These are phyloP conservation scores for Incurvaria masculella DNA, from an alignment of 2,888 invertebrate species.

Conservation along the genomic window DNA sequence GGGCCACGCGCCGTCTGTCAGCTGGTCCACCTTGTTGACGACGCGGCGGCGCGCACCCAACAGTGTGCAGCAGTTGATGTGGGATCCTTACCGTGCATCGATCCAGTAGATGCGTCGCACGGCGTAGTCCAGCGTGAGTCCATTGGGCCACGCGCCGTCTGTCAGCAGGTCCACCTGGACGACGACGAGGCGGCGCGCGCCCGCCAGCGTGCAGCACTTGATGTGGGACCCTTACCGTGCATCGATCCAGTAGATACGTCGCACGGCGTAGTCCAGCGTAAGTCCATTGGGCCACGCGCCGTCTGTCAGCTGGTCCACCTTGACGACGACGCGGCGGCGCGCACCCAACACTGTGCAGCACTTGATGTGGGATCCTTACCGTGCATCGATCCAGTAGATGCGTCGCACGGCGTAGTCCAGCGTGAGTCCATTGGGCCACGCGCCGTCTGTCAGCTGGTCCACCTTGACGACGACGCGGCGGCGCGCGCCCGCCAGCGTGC, in stretches of 20 bases:
- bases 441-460: slow-evolving; percentile 57
- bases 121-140: slow-evolving; percentile 74
- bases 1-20: slow-evolving; percentile 73
- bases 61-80: slow-evolving; percentile 80
- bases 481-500: slow-evolving; percentile 72
- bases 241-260: slow-evolving; percentile 81
- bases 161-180: slow-evolving; percentile 54
- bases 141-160: slow-evolving; percentile 81
- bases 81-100: slow-evolving; percentile 66
- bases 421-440: slow-evolving; percentile 84
- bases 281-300: slow-evolving; percentile 87
- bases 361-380: slow-evolving; percentile 67
- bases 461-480: slow-evolving; percentile 60
- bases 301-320: slow-evolving; percentile 50
- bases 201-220: slow-evolving; percentile 79
- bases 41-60: slow-evolving; percentile 64
- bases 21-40: slow-evolving; percentile 57
- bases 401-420: slow-evolving; percentile 70
- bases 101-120: slow-evolving; percentile 77
- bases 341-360: slow-evolving; percentile 77
- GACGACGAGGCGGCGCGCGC: slow-evolving; percentile 59
- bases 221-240: slow-evolving; percentile 72
- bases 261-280: slow-evolving; percentile 70
- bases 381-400: slow-evolving; percentile 86
- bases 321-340: slow-evolving; percentile 56